Evolutionary conservation across 2,888 invertebrate genomes (phyloP), one percentile per base, ranked within the genome.

Genomic region (Leptopilina drosophilae): DNA sequence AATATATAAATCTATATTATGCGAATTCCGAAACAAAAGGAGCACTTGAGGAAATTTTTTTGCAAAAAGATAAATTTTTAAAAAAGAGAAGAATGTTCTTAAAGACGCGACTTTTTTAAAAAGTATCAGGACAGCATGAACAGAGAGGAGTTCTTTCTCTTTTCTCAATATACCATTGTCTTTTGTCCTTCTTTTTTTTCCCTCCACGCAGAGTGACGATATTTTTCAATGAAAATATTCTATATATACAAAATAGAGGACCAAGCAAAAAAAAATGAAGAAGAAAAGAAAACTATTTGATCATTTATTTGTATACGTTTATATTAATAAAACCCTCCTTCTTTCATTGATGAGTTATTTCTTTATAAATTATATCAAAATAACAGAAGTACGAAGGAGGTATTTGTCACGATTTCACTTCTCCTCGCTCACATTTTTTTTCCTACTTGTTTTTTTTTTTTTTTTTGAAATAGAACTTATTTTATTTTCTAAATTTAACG

Each of bases 91-190:
- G 20, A 62, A 62, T 62, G 62, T 62, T 62, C 15, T 62, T 62
- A 62, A 62, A 62, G 62, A 62, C n/a, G 62, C 62, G 15, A 62
- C 20, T 62, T 62, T 62, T 62, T 62, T 62, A 62, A 62, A 62
- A 20, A 62, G 62, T 62, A 62, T 62, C 62, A 62, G 62, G 62
- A 15, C 20, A 62, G 15, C 62, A 62, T 15, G 62, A 62, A 62
- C 62, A n/a, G 20, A 3, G 62, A 62, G 9, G 20, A 62, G 62
- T 8, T 62, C 59, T 59, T 59, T 15, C 15, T 62, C 62, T 62
- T 15, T 62, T 20, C 62, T 62, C 20, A 9, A 20, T 62, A 15
- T 42, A 42, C 42, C 8, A 20, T 49, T 49, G 49, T 49, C 62
- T 20, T 59, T 59, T 56, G 15, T 59, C 15, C 14, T 59, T 59